Percentiles rank a stretch among this genome's conserved stretches.
These are phyloP conservation scores for Oreocharis arfaki DNA, from an alignment of 2,113 vertebrate species.

Conservation along the genomic window DNA sequence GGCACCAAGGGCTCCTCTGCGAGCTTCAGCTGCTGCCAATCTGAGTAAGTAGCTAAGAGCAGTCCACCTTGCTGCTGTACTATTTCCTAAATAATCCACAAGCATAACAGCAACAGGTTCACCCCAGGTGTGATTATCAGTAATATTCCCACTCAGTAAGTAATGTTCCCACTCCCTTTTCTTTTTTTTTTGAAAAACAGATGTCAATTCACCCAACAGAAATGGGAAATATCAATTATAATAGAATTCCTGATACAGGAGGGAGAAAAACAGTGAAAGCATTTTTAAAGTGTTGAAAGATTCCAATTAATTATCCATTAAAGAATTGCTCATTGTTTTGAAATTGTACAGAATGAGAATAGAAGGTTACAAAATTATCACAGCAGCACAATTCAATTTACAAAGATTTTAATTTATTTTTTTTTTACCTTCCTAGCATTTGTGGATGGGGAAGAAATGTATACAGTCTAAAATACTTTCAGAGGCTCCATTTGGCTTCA, in stretches of 20 bases:
- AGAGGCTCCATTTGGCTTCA: neutral
- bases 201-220: neutral
- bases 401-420: neutral
- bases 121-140: accelerated
- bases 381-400: neutral
- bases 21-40: accelerated
- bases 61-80: too few species aligned
- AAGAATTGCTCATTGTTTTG: neutral
- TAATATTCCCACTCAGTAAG: neutral
- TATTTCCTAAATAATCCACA: neutral
- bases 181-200: neutral
- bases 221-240: neutral
- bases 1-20: neutral
- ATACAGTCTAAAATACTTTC: neutral
- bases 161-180: neutral
- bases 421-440: neutral
- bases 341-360: neutral
- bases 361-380: neutral
- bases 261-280: neutral
- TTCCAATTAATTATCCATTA: neutral
- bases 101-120: neutral
- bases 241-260: neutral
- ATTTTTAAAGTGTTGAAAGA: neutral
- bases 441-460: neutral
- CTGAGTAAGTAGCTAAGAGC: neutral